Evolutionary conservation across 2,113 vertebrate species (phyloP), one percentile per base, ranked within the genome.

Genomic region (Diphyllodes magnificus): DNA sequence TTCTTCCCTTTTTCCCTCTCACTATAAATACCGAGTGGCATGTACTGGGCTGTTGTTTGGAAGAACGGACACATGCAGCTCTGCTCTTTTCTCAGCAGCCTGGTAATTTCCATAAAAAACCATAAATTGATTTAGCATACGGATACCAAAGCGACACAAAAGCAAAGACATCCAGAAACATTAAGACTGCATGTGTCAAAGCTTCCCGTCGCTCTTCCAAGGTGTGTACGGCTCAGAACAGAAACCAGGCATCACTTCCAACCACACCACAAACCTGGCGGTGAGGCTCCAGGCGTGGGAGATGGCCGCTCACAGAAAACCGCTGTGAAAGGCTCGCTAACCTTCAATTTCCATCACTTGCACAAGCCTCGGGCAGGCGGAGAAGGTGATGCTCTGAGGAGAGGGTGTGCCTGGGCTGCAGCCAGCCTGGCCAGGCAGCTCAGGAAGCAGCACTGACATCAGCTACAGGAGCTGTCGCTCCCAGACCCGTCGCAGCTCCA

Each of bases 181-280:
- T 80, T 68, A 76, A 71, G 57, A 14, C 44, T 60, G 70, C 50
- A 27, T 13, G 45, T 42, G 54, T 72, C 69, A 61, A 71, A 82
- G 53, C 54, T 69, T 86, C 76, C 65, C 11, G 1, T 56, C 0
- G 0, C 33, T 85, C 33, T 85, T 93, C 71, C 59, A 66, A 92
- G 82, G 59, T 35, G 56, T 5, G 28, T 17, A 57, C 15, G 30
- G 70, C 82, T 88, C 45, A 40, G 42, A 66, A 69, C 11, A 77
- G 68, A 83, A 76, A 70, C 7, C 0, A 3, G 37, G 28, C n/a
- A 82, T 20, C 28, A 2, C 56, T 81, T 82, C 75, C 66, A 87
- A 40, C 42, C 28, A 11, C 0, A 0, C 24, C 61, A 42, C 51
- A 76, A 73, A 61, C 19, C 21, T 2, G 0, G 56, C 0, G 0